Evolutionary conservation across 2,113 vertebrate genomes (phyloP), one percentile per base, ranked within the genome.

Genomic region (Myotis yumanensis): DNA sequence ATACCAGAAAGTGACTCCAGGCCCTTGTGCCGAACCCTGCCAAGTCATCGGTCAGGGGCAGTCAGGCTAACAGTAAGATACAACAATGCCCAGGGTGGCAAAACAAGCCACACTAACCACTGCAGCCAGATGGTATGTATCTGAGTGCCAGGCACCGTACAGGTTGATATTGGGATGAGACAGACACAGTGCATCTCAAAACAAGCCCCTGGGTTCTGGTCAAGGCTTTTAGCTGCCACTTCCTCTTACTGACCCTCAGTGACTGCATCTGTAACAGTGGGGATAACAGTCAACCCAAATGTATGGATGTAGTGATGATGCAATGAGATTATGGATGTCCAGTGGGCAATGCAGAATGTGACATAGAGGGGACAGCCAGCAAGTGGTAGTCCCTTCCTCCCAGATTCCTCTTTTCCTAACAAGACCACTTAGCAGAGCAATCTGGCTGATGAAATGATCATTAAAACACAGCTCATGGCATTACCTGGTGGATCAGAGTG

Each of bases 1-100:
- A 51, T 51, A 86, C 37, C 57, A 87, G 66, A 0, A 28, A 85
- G 32, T 75, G 43, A 87, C 85, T 97, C 86, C 66, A 89, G 64
- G 20, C 20, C 15, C 75, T 48, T 69, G 82, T 85, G 22, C 5
- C 8, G 66, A 83, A 52, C 71, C 25, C 32, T 85, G 43, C n/a
- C 76, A 88, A 73, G 43, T 73, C 37, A 66, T n/a, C 77, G 18
- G 37, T 66, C 51, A 57, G 30, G 25, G 40, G 16, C 46, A 46
- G n/a, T 8, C 16, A 32, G 66, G 32, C 22, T 86, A 82, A 48
- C 35, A 23, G 51, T 76, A 91, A 91, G 62, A 76, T 28, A 20
- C 32, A 89, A 3, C 20, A 57, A 23, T 69, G 22, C 57, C 48
- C 79, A 72, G 30, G 11, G 30, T 28, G 46, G 46, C 40, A 82